Conservation (phyloP, 2,888 invertebrate species). For the Polylopha cassiicola region DNA sequence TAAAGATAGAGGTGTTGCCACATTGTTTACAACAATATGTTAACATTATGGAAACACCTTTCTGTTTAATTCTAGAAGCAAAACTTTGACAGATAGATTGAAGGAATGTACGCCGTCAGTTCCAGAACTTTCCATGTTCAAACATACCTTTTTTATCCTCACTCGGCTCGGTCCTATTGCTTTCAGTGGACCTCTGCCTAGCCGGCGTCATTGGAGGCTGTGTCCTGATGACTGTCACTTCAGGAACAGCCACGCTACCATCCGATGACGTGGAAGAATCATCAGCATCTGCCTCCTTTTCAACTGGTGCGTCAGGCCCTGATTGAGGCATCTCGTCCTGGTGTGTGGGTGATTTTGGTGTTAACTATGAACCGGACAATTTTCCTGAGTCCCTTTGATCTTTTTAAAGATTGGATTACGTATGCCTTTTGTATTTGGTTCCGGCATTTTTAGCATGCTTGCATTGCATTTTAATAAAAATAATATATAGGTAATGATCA, state of each 20-base stretch:
- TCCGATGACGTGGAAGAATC: conserved; percentile 60
- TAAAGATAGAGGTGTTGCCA: too few species aligned
- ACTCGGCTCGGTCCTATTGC: conserved; percentile 70
- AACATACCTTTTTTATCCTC: conserved; percentile 66
- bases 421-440: too few species aligned
- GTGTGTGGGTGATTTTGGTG: conserved; percentile 20
- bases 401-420: too few species aligned
- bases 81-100: too few species aligned
- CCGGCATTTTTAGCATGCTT: too few species aligned
- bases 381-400: conserved; percentile 8
- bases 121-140: conserved; percentile 11
- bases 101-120: too few species aligned
- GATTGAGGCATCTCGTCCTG: conserved; percentile 67
- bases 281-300: conserved; percentile 55
- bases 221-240: conserved; percentile 57
- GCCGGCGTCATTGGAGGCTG: conserved; percentile 55
- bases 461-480: too few species aligned
- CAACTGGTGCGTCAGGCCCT: conserved; percentile 51
- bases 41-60: too few species aligned
- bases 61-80: too few species aligned
- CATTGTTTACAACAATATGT: too few species aligned
- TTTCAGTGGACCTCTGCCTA: conserved; percentile 75
- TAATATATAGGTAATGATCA: too few species aligned
- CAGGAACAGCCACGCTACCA: conserved; percentile 59
- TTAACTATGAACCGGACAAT: conserved; percentile 17